phyloP scores from a whole-genome alignment of 2,113 vertebrate genomes.

The Ictalurus punctatus region DNA sequence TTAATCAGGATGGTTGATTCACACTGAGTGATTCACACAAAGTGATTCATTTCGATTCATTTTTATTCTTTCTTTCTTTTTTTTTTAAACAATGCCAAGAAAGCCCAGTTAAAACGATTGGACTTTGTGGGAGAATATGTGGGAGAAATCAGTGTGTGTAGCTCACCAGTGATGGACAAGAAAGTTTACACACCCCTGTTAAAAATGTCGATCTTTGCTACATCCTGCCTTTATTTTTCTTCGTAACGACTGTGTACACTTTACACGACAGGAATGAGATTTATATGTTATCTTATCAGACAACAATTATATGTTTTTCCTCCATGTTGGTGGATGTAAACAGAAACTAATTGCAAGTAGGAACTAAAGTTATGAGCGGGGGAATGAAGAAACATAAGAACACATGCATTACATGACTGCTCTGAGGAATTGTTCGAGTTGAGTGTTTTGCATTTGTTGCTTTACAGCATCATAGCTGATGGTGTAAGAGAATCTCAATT shows the following conservation, averaged over 20 bases:
- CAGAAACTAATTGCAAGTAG: no score
- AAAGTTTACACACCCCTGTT: background rate
- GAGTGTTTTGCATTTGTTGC: background rate
- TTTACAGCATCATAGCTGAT: background rate
- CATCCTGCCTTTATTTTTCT: no score
- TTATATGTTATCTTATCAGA: no score
- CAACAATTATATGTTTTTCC: no score
- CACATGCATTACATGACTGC: no score
- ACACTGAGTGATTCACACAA: background rate
- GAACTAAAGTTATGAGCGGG: background rate
- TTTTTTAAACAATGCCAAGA: background rate
- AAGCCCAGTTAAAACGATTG: background rate
- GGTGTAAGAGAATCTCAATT: no score
- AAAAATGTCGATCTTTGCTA: background rate
- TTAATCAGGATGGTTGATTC: background rate
- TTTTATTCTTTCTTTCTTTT: background rate
- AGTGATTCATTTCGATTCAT: background rate
- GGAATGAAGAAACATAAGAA: background rate
- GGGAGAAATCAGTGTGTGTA: background rate
- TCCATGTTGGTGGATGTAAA: no score
- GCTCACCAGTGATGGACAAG: background rate
- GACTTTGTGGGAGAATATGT: background rate
- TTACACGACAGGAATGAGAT: no score
- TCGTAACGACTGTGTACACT: no score
- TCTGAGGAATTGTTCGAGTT: background rate